Evolutionary conservation across 2,888 invertebrate species (phyloP).

Genomic region (Onthophagus sagittarius): DNA sequence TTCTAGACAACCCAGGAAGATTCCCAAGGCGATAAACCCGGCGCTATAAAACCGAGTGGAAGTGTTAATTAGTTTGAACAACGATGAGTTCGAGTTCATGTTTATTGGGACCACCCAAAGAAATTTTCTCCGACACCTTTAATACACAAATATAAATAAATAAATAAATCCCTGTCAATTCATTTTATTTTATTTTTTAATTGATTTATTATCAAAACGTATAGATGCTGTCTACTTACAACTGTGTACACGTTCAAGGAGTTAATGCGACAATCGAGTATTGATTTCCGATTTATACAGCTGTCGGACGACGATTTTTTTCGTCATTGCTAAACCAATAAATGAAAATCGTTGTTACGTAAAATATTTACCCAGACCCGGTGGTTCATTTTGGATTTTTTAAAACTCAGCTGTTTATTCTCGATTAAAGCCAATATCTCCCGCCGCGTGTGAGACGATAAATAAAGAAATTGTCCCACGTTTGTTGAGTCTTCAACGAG

Average conservation of each 20-base stretch:
- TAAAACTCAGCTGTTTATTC: slow-evolving; percentile 2
- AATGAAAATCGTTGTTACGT: slow-evolving; percentile 2
- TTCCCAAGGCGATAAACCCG: not conserved
- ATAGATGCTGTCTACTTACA: not conserved
- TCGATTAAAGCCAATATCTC: slow-evolving; percentile 13
- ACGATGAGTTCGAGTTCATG: slow-evolving; percentile 6
- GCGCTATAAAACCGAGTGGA: slow-evolving; percentile 6
- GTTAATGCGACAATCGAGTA: not conserved
- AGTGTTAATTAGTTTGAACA: slow-evolving; percentile 12
- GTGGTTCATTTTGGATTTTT: slow-evolving; percentile 24
- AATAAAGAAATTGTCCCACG: slow-evolving; percentile 30
- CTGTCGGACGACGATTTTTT: slow-evolving; percentile 5
- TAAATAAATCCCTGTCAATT: not conserved
- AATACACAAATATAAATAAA: not conserved
- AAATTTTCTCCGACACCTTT: not conserved
- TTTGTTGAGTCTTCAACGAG: slow-evolving; percentile 12
- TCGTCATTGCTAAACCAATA: not conserved
- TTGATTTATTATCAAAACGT: too few relatives aligned
- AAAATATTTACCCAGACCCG: slow-evolving; percentile 24
- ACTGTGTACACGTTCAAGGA: not conserved
- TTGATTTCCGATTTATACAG: slow-evolving; percentile 4
- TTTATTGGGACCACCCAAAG: slow-evolving; percentile 5
- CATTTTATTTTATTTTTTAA: too few relatives aligned
- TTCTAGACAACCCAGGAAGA: not conserved
- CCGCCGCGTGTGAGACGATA: slow-evolving; percentile 31